These are phyloP conservation scores for Ips nitidus DNA, from an alignment of 1,140 invertebrate genomes.

Conservation along the genomic window DNA sequence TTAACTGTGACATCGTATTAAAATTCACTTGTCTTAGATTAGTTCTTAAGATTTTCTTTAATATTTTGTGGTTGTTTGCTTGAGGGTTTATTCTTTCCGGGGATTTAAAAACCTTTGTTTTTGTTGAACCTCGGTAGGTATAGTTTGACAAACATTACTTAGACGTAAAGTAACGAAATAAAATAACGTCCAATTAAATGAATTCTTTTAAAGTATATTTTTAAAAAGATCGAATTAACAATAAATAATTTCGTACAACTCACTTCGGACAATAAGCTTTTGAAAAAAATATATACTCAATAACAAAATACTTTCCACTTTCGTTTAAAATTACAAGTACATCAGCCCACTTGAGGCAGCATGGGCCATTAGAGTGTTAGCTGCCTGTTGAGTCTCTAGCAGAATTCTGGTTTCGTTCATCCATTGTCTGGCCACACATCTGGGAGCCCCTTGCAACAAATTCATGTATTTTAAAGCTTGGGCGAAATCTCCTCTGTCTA, in stretches of 20 bases:
- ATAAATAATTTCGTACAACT: slow-evolving; percentile 18
- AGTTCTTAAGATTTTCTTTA: too few species aligned
- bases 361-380: slow-evolving; percentile 82
- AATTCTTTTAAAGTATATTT: slow-evolving; percentile 8
- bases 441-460: slow-evolving; percentile 80
- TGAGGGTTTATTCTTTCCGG: too few species aligned
- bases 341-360: slow-evolving; percentile 72
- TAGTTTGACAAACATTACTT: too few species aligned
- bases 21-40: too few species aligned
- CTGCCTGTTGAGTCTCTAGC: slow-evolving; percentile 89
- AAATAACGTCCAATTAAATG: too few species aligned
- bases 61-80: too few species aligned
- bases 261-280: neutral
- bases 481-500: slow-evolving; percentile 83
- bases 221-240: slow-evolving; percentile 12
- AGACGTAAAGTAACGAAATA: too few species aligned
- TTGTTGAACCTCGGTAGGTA: too few species aligned
- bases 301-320: slow-evolving; percentile 1
- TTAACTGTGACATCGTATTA: too few species aligned
- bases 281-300: neutral
- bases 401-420: slow-evolving; percentile 79
- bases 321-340: slow-evolving; percentile 58
- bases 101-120: too few species aligned
- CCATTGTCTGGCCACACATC: slow-evolving; percentile 83
- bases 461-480: slow-evolving; percentile 89